These are phyloP conservation scores for Polyodon spathula DNA, from an alignment of 2,113 vertebrate genomes.

Conservation along the genomic window DNA sequence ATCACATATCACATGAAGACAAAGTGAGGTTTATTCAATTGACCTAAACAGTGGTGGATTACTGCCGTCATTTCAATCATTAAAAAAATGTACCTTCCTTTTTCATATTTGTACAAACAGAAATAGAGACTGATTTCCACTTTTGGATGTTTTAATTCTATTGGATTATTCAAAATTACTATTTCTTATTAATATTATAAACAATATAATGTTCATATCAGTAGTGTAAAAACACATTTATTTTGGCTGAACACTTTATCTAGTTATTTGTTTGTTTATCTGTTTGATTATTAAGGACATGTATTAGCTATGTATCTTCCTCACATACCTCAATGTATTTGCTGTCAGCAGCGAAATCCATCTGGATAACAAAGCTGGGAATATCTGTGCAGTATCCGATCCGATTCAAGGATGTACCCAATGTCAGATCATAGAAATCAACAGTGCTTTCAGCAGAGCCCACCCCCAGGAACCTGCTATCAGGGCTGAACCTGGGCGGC, in stretches of 20 bases:
- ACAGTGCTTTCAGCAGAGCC: conserved; percentile 84
- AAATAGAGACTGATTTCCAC: too few species aligned
- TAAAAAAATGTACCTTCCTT: too few species aligned
- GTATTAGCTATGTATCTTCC: background rate
- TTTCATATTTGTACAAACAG: too few species aligned
- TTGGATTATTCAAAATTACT: too few species aligned
- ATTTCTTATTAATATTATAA: too few species aligned
- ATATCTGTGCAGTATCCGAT: conserved; percentile 94
- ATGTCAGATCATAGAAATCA: conserved; percentile 90
- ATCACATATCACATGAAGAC: too few species aligned
- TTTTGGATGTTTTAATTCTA: too few species aligned
- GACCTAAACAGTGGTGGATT: too few species aligned
- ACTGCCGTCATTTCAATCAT: too few species aligned
- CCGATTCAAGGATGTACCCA: conserved; percentile 83
- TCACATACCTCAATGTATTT: conserved; percentile 75
- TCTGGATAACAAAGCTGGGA: conserved; percentile 82
- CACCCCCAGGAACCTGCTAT: conserved; percentile 81
- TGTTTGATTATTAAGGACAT: background rate
- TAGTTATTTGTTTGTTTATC: too few species aligned
- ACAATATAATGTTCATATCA: too few species aligned
- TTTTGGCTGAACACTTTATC: background rate
- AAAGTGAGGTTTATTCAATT: too few species aligned
- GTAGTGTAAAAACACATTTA: background rate
- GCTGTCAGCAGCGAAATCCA: conserved; percentile 92
- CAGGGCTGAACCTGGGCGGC: conserved; percentile 78